Conservation (phyloP, 2,113 vertebrate genomes). For the Anguilla japonica region DNA sequence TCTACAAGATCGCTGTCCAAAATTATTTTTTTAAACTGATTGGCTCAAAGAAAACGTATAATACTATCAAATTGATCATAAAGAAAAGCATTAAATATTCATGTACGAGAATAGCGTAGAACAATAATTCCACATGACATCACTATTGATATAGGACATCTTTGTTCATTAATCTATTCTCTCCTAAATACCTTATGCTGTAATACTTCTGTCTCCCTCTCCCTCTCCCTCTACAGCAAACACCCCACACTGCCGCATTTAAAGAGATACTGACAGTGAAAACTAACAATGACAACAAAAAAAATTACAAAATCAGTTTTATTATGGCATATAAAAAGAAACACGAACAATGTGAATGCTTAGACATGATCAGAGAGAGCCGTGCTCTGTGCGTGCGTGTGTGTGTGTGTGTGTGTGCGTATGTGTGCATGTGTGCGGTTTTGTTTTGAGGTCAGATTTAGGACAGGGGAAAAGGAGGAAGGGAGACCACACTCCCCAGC, state of each 20-base stretch:
- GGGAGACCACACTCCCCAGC: not conserved
- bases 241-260: not conserved
- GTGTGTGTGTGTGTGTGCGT: not conserved
- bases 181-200: not conserved
- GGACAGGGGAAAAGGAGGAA: not conserved
- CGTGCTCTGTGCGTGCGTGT: not conserved
- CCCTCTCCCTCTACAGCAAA: slow-evolving; percentile 9
- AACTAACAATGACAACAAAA: slow-evolving; percentile 15
- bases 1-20: no score
- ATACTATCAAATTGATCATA: not conserved
- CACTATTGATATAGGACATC: slow-evolving; percentile 12
- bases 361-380: not conserved
- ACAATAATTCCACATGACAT: not conserved
- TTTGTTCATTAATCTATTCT: slow-evolving; percentile 5
- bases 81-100: not conserved
- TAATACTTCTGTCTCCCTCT: not conserved
- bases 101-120: not conserved
- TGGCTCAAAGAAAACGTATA: no score
- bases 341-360: not conserved
- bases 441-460: not conserved
- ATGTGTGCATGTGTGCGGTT: no score
- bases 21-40: no score
- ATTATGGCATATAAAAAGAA: slow-evolving; percentile 22
- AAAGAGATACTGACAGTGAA: not conserved
- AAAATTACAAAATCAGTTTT: slow-evolving; percentile 23